phyloP scores from a whole-genome alignment of 2,888 invertebrate species.

The Rutpela maculata region DNA sequence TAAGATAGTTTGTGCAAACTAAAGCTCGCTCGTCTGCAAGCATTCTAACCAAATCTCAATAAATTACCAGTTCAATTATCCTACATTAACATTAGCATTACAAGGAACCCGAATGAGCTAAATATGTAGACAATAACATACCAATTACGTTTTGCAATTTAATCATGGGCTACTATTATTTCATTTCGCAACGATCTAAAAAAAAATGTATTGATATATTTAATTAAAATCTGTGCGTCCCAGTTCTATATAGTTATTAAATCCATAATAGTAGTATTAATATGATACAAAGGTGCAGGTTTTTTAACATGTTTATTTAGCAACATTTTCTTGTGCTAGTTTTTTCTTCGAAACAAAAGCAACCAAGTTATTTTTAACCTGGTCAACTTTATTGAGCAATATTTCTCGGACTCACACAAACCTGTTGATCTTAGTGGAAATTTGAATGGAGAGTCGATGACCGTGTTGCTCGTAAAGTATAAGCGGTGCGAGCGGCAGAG shows the following conservation, averaged over 20 bases:
- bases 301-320: background rate
- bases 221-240: background rate
- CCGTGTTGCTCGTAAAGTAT: conserved; percentile 12
- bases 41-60: background rate
- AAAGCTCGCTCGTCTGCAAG: too few species aligned
- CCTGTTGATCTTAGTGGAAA: conserved; percentile 25
- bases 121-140: background rate
- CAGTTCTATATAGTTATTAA: background rate
- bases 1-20: too few species aligned
- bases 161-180: background rate
- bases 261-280: background rate
- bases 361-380: conserved; percentile 9
- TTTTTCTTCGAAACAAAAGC: background rate
- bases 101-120: background rate
- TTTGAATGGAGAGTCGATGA: conserved; percentile 37
- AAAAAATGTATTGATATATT: background rate
- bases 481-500: background rate
- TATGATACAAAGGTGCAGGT: background rate
- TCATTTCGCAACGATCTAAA: background rate
- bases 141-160: background rate
- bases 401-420: conserved; percentile 11
- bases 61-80: background rate
- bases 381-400: conserved; percentile 19
- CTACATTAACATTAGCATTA: background rate
- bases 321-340: background rate